These are phyloP conservation scores for Papilio glaucus DNA, from an alignment of 1,140 invertebrate genomes.

Conservation along the genomic window DNA sequence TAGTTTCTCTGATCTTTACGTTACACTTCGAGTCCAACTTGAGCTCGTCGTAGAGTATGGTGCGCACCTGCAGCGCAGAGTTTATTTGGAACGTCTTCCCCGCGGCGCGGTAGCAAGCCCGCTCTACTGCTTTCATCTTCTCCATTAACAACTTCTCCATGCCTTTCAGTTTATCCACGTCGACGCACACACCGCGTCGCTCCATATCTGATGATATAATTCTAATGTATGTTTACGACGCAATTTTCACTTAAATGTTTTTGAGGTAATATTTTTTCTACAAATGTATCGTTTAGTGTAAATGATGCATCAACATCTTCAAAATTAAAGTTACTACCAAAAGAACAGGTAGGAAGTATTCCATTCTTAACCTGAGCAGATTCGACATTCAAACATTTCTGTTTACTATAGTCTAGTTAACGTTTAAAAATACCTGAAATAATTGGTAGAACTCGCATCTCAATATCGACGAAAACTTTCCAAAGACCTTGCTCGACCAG, in stretches of 20 bases:
- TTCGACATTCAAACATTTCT: not conserved
- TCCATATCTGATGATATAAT: constrained; percentile 74
- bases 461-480: constrained; percentile 80
- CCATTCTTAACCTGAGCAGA: too few species aligned
- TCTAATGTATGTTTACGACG: too few species aligned
- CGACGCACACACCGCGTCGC: constrained; percentile 70
- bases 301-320: too few species aligned
- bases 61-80: constrained; percentile 82
- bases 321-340: too few species aligned
- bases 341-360: too few species aligned
- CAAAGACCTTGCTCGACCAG: constrained; percentile 65
- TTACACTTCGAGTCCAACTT: constrained; percentile 79
- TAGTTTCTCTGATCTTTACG: constrained; percentile 77
- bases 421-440: constrained; percentile 69
- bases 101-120: constrained; percentile 73
- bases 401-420: not conserved
- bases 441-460: constrained; percentile 82
- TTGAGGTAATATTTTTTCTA: constrained; percentile 31
- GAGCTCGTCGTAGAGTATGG: constrained; percentile 84
- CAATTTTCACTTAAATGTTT: constrained; percentile 24
- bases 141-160: constrained; percentile 73
- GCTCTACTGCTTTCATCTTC: constrained; percentile 72
- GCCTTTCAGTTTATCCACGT: constrained; percentile 69
- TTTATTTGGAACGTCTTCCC: constrained; percentile 82
- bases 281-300: not conserved